These are phyloP conservation scores for Globodera ellingtonae DNA, from an alignment of 1,140 invertebrate species.

Conservation along the genomic window DNA sequence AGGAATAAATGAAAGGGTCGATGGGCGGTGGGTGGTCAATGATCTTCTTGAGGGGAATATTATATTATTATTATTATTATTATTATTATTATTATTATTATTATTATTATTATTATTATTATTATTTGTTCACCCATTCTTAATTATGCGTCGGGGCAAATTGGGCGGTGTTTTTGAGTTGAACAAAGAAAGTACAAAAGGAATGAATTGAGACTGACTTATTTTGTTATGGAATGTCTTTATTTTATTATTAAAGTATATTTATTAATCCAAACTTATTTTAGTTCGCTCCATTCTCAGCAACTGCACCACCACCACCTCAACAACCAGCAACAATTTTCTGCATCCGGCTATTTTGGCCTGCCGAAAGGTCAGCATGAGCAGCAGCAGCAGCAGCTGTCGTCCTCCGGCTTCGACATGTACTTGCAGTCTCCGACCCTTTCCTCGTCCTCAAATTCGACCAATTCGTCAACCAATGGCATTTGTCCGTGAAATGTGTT, in stretches of 20 bases:
- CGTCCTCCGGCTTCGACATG: slow-evolving; percentile 17
- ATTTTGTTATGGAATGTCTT: too few species aligned
- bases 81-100: background rate
- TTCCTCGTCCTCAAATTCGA: slow-evolving; percentile 27
- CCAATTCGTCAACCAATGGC: slow-evolving; percentile 27
- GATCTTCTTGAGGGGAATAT: background rate
- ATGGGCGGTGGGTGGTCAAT: too few species aligned
- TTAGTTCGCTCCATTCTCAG: background rate
- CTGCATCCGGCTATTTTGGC: slow-evolving; percentile 20
- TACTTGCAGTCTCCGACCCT: slow-evolving; percentile 50
- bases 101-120: background rate
- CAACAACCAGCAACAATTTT: slow-evolving; percentile 27
- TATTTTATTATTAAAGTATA: background rate
- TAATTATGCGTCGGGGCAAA: slow-evolving; percentile 3
- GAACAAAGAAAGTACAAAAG: background rate
- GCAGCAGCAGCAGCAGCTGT: slow-evolving; percentile 14
- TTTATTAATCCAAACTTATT: background rate
- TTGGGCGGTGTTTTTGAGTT: background rate
- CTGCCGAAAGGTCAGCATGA: slow-evolving; percentile 25
- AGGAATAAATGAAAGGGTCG: background rate
- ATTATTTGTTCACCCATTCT: background rate
- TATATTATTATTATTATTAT: background rate
- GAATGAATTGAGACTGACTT: too few species aligned
- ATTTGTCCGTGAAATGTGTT: background rate
- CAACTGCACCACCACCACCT: background rate